Evolutionary conservation across 1,140 invertebrate genomes (phyloP).

Genomic region (Piezodorus guildinii): DNA sequence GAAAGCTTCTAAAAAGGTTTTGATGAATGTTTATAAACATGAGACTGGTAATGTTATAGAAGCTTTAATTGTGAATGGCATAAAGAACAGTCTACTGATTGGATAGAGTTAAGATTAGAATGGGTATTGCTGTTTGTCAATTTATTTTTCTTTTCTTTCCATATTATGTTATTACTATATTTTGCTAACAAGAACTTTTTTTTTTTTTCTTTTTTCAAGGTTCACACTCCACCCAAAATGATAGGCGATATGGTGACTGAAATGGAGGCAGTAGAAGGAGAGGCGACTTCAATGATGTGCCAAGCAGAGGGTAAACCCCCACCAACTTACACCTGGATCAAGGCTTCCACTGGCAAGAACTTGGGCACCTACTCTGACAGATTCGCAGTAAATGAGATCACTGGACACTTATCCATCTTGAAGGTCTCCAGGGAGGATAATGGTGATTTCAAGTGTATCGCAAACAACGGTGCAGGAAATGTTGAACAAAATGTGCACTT

Average conservation of each 20-base stretch:
- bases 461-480: slow-evolving; percentile 65
- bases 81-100: too few relatives aligned
- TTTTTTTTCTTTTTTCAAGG: too few relatives aligned
- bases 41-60: too few relatives aligned
- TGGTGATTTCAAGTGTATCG: slow-evolving; percentile 69
- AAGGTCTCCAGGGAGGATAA: slow-evolving; percentile 64
- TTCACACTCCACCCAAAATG: slow-evolving; percentile 65
- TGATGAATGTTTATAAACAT: too few relatives aligned
- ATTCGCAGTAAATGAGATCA: slow-evolving; percentile 33
- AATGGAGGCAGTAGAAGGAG: slow-evolving; percentile 63
- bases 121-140: too few relatives aligned
- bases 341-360: slow-evolving; percentile 38
- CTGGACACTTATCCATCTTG: slow-evolving; percentile 54
- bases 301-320: slow-evolving; percentile 68
- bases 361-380: slow-evolving; percentile 50
- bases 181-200: too few relatives aligned
- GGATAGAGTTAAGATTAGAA: too few relatives aligned
- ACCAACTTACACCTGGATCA: slow-evolving; percentile 70
- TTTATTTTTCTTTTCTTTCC: too few relatives aligned
- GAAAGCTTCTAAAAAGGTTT: too few relatives aligned
- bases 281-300: slow-evolving; percentile 58
- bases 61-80: too few relatives aligned
- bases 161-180: too few relatives aligned
- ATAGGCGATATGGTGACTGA: slow-evolving; percentile 38
- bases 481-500: slow-evolving; percentile 50